Conservation (phyloP, 2,888 invertebrate genomes). For the Hofmannophila pseudospretella region DNA sequence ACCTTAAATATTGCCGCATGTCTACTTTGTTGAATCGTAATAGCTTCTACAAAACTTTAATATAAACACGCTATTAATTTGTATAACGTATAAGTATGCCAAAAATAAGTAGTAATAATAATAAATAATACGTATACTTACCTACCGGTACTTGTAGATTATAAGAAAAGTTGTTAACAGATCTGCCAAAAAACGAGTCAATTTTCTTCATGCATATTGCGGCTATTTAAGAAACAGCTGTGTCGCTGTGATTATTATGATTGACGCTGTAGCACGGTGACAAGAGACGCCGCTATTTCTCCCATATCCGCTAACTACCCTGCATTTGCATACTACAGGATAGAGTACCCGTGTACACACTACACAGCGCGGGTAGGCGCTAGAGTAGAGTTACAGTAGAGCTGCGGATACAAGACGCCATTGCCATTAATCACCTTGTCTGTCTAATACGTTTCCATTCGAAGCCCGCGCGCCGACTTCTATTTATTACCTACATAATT, state of each 20-base stretch:
- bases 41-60: slow-evolving; percentile 6
- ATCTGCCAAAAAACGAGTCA: slow-evolving; percentile 6
- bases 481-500: slow-evolving; percentile 65
- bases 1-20: slow-evolving; percentile 44
- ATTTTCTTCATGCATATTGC: slow-evolving; percentile 15
- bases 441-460: slow-evolving; percentile 73
- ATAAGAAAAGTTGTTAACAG: too few species aligned
- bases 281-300: slow-evolving; percentile 54
- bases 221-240: slow-evolving; percentile 37
- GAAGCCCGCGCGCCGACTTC: slow-evolving; percentile 57
- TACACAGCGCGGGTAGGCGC: slow-evolving; percentile 13
- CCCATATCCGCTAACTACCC: slow-evolving; percentile 55
- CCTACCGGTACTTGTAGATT: too few species aligned
- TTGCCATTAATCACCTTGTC: slow-evolving; percentile 71
- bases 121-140: too few species aligned
- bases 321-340: slow-evolving; percentile 61
- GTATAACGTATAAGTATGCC: too few species aligned
- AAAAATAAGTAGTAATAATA: too few species aligned
- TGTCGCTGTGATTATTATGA: slow-evolving; percentile 51
- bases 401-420: slow-evolving; percentile 44
- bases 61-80: too few species aligned
- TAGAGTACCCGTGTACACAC: slow-evolving; percentile 4
- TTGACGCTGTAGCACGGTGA: slow-evolving; percentile 54
- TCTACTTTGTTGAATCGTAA: slow-evolving; percentile 28
- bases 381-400: slow-evolving; percentile 16